Evolutionary conservation across 2,797 vertebrate genomes (phyloP).

Genomic region (Pempheris klunzingeri): DNA sequence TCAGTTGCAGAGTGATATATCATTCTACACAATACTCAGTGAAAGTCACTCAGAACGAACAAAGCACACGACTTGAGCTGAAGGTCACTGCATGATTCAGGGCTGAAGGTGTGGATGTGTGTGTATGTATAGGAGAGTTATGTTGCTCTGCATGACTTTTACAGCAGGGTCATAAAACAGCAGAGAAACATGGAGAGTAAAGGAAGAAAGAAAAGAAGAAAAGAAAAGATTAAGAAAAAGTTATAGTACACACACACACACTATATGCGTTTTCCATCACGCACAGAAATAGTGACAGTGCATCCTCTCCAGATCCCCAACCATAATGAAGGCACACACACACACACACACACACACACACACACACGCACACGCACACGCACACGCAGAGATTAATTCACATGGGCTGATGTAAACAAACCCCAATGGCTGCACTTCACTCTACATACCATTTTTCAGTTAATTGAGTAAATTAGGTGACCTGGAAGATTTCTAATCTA

Average conservation of each 20-base stretch:
- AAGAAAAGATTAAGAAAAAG: slow-evolving; percentile 35
- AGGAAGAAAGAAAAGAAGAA: slow-evolving; percentile 10
- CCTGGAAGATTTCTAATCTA: slow-evolving; percentile 75
- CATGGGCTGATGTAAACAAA: slow-evolving; percentile 8
- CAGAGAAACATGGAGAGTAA: slow-evolving; percentile 32
- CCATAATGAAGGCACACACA: slow-evolving; percentile 18
- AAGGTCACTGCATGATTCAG: slow-evolving; percentile 36
- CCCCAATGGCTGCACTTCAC: slow-evolving; percentile 5
- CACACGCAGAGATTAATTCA: slow-evolving; percentile 12
- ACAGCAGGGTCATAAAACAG: slow-evolving; percentile 51
- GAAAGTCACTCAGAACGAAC: slow-evolving; percentile 5
- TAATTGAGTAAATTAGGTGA: slow-evolving; percentile 70
- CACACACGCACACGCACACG: slow-evolving; percentile 23
- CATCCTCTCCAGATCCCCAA: slow-evolving; percentile 40
- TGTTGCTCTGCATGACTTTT: slow-evolving; percentile 41
- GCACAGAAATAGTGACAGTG: slow-evolving; percentile 38
- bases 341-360: neutral
- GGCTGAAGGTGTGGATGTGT: slow-evolving; percentile 17
- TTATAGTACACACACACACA: neutral
- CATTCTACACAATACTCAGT: too few species aligned
- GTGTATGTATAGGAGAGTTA: slow-evolving; percentile 29
- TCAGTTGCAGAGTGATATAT: slow-evolving; percentile 1
- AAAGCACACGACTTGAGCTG: slow-evolving; percentile 15
- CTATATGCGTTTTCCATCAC: slow-evolving; percentile 29
- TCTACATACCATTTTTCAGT: slow-evolving; percentile 22